Base-by-base conservation (phyloP, 2,888 invertebrate genomes). In the Microplitis manilae region DNA sequence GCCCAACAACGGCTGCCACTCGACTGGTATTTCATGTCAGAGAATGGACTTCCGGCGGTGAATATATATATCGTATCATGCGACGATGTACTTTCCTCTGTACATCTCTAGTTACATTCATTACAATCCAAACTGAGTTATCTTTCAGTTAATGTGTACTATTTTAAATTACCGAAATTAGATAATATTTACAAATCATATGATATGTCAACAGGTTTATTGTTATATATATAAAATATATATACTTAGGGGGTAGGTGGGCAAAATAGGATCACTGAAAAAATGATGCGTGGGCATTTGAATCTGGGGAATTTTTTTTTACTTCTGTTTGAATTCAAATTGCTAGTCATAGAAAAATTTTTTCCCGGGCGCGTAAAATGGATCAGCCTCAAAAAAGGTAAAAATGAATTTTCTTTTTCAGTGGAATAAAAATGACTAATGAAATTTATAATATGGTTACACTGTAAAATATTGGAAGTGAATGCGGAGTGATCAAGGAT, bases 1-100 rank as follows among this genome's bases (percentile, higher is more conserved):
- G 67, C 67, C 38, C 40, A 6, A 38, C 41, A 20, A 65, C 73
- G 40, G n/a, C 30, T 64, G 6, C 20, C 61, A 38, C 20, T 41
- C 41, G 50, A 40, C 61, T 20, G 60, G 38, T 59, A 50, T 73
- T 62, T 41, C 17, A 30, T 64, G 38, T 2, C 9, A 30, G 67
- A 67, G 73, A 73, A 73, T 73, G 73, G 65, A 73, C 73, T 73
- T 73, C 73, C 73, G 73, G 38, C 59, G 15, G n/a, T 73, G 67
- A 15, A 50, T n/a, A 50, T 50, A 4, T 50, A 50, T 50, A 50
- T 50, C 73, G 50, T 50, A 65, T 65, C 40, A 17, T 73, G 73
- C 41, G 41, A 50, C 20, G 17, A 50, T 9, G 30, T 65, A 65
- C 15, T 64, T 73, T 65, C 65, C 39, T 73, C 30, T 73, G 8